These are phyloP conservation scores for Pocillopora meandrina DNA, from an alignment of 92 coral and sea anemone genomes.

Conservation along the genomic window DNA sequence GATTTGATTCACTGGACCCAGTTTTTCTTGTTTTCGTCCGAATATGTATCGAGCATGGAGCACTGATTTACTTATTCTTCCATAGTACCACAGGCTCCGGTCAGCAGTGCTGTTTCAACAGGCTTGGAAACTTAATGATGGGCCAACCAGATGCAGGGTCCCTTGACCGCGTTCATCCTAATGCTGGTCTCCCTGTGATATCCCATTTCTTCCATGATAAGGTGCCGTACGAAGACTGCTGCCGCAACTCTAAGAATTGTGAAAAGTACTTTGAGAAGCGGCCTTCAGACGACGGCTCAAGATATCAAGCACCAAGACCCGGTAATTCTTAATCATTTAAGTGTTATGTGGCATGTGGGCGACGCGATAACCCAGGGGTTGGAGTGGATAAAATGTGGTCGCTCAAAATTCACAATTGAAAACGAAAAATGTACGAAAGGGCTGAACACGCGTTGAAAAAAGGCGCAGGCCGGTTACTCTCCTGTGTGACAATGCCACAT, in stretches of 20 bases:
- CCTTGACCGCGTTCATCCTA: conserved; percentile 77
- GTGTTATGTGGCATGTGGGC: not conserved
- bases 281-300: conserved; percentile 85
- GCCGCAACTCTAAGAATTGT: conserved; percentile 60
- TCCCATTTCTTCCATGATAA: conserved; percentile 78
- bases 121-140: conserved; percentile 73
- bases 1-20: not conserved
- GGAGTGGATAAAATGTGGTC: too few relatives aligned
- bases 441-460: too few relatives aligned
- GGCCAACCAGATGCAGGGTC: conserved; percentile 76
- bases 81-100: conserved; percentile 72
- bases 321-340: conserved; percentile 32
- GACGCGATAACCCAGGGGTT: too few relatives aligned
- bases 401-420: too few relatives aligned
- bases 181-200: conserved; percentile 73
- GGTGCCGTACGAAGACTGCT: conserved; percentile 87
- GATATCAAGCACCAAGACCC: conserved; percentile 82
- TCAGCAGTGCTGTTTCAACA: conserved; percentile 85
- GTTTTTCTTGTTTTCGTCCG: not conserved
- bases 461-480: too few relatives aligned
- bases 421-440: too few relatives aligned
- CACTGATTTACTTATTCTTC: not conserved
- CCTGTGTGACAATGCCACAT: too few relatives aligned
- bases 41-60: not conserved
- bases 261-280: conserved; percentile 74